A percentile compares a stretch with the other conserved stretches of the same genome.
phyloP scores from a whole-genome alignment of 2,888 invertebrate species.

The Stramonita haemastoma region DNA sequence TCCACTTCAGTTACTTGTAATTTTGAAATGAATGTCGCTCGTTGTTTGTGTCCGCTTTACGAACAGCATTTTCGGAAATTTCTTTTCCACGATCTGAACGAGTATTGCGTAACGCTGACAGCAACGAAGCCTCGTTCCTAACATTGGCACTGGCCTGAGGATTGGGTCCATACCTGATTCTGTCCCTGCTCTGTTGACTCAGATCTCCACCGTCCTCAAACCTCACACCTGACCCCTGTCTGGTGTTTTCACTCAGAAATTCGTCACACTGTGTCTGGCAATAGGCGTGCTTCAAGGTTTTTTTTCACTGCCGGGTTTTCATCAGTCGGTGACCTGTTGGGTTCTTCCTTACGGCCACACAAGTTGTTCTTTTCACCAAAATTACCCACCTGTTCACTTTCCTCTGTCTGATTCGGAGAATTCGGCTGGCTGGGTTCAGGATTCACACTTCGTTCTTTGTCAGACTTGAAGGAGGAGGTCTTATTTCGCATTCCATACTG shows the following conservation, averaged over 20 bases:
- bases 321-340: not conserved
- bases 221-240: not conserved
- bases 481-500: not conserved
- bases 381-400: not conserved
- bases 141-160: not conserved
- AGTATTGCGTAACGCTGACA: not conserved
- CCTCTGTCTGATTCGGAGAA: not conserved
- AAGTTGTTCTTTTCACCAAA: not conserved
- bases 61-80: not conserved
- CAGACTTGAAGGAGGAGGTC: not conserved
- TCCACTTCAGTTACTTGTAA: too few relatives aligned
- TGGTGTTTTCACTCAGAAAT: not conserved
- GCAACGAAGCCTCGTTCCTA: not conserved
- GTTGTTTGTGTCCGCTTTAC: not conserved
- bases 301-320: not conserved
- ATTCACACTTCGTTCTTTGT: not conserved
- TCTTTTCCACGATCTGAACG: not conserved
- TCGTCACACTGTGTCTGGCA: not conserved
- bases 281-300: not conserved
- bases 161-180: not conserved
- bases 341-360: not conserved
- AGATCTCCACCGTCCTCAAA: not conserved
- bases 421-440: not conserved
- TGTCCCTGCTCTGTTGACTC: not conserved
- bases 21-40: too few relatives aligned